Evolutionary conservation across 2,888 invertebrate species (phyloP), one percentile per base, ranked within the genome.

Genomic region (Hyles lineata): DNA sequence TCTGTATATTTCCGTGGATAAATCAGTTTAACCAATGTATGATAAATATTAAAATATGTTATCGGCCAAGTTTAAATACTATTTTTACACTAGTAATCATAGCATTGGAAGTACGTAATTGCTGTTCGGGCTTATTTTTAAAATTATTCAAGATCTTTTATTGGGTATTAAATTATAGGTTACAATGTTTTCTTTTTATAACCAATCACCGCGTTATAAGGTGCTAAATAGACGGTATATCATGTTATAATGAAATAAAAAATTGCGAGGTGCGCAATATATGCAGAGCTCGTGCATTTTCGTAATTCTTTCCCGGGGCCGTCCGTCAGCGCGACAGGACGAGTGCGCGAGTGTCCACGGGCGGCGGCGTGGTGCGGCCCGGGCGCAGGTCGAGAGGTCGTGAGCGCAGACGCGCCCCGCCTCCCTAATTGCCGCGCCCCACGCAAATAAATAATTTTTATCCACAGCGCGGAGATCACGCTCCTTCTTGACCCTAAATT

Each of bases 371-470:
- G 76, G 79, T 80, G 76, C 80, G 76, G 84, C 81, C 82, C 81
- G 80, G 83, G 83, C 82, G 82, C 79, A 86, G 91, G 92, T 91
- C 90, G 88, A 88, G 85, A 90, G 94, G 94, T 94, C 92, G 90
- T 85, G 89, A 87, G 86, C 91, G 88, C 92, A 90, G 91, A 89
- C 92, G 85, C 85, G 89, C 87, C 82, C 93, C 94, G 93, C 95
- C 94, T 89, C 89, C 92, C 92, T 95, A 94, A 95, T 95, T 95
- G 93, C 92, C 88, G 90, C 90, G 90, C 91, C 91, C 92, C 93
- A 93, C 93, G 92, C 93, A 94, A 93, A 94, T 93, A 93, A 93
- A 93, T 94, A 92, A 90, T 93, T 94, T 94, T 94, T 94, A 93
- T 92, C 88, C 92, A 84, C 85, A 85, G 79, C 83, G 85, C 80